Evolutionary conservation across 2,113 vertebrate species (phyloP), one percentile per base, ranked within the genome.

Genomic region (Danionella cerebrum): DNA sequence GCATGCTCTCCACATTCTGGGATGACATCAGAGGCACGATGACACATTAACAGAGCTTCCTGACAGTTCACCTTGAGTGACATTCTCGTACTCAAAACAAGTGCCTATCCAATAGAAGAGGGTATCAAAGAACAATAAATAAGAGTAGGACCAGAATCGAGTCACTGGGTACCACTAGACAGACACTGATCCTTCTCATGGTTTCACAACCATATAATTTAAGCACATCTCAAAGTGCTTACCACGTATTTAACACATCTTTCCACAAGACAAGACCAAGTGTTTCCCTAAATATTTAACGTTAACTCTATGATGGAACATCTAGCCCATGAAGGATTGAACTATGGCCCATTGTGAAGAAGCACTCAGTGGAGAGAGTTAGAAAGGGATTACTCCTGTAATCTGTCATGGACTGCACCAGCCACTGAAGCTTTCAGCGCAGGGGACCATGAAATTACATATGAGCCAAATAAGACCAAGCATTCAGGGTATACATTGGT

Each of bases 61-160:
- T 83, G 83, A 82, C 76, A 80, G 68, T 80, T 82, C 82, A 84
- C 77, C 77, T 83, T 72, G 42, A 79, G 70, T 62, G 74, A 83
- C 78, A 78, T 71, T 77, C 74, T 67, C 51, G 64, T 13, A 33
- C 57, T 67, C 77, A 79, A 73, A 81, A 83, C 83, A 86, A 84
- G 83, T 83, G 80, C 11, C 0, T 27, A 33, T 53, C 5, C 18
- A 7, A 35, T 6, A 13, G 45, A 58, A 41, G 13, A 16, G 6
- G 18, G 27, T 47, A 21, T 62, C 8, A 57, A 25, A 44, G 12
- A 16, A 24, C 3, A n/a, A 21, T 4, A 1, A 24, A 24, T 29
- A 6, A 35, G n/a, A 42, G 29, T n/a, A 4, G 10, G n/a, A n/a
- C n/a, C n/a, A n/a, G n/a, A n/a, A n/a, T n/a, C n/a, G n/a, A n/a